Evolutionary conservation across 2,888 invertebrate genomes (phyloP).

Genomic region (Smittia sp.): DNA sequence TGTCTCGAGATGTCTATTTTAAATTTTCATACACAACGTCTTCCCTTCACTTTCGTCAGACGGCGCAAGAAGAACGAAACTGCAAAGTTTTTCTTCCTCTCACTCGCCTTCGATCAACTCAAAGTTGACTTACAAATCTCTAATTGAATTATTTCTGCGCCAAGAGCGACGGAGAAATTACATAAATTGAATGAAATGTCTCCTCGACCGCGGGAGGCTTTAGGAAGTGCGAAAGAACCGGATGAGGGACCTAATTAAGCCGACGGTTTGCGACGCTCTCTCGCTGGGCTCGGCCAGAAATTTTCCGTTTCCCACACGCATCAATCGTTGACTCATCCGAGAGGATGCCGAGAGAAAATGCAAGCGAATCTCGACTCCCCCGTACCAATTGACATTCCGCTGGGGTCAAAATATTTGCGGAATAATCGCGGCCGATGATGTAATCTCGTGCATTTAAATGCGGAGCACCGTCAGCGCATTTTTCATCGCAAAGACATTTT

Average conservation of each 20-base stretch:
- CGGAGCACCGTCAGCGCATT: background rate
- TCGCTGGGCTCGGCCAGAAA: background rate
- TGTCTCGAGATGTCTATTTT: slow-evolving; percentile 20
- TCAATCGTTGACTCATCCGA: background rate
- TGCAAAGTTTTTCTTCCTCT: background rate
- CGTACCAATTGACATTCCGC: slow-evolving; percentile 1
- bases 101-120: background rate
- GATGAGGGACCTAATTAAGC: slow-evolving; percentile 14
- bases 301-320: background rate
- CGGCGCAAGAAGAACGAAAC: slow-evolving; percentile 8
- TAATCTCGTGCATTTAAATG: background rate
- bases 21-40: background rate
- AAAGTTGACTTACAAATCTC: background rate
- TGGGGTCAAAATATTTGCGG: background rate
- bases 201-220: background rate
- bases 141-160: slow-evolving; percentile 13
- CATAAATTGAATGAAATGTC: slow-evolving; percentile 1
- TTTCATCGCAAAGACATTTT: slow-evolving; percentile 1
- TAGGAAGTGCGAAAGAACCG: slow-evolving; percentile 6
- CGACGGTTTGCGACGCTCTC: slow-evolving; percentile 2
- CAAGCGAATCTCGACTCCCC: slow-evolving; percentile 1
- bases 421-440: slow-evolving; percentile 1
- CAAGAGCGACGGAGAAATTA: background rate
- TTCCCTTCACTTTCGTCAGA: slow-evolving; percentile 20
- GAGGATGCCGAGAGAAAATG: background rate